Base-by-base conservation (phyloP, 2,113 vertebrate genomes). In the Eretmochelys imbricata region DNA sequence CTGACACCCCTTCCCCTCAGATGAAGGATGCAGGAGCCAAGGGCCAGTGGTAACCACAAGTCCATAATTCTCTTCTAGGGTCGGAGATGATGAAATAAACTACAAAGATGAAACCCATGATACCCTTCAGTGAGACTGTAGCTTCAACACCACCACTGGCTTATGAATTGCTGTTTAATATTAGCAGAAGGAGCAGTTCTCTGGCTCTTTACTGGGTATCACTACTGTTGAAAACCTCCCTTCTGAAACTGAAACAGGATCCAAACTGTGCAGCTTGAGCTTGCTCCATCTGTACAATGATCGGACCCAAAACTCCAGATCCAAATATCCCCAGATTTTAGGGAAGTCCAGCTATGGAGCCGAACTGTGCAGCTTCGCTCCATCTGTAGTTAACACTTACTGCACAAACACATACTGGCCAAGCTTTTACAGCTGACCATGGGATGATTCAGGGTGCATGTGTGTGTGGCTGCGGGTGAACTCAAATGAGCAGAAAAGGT, bases 1-100 rank as follows among this genome's bases (percentile, higher is more conserved):
- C 54, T 24, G 27, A 35, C 62, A 65, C 1, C 10, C 27, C 1
- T 35, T 8, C 8, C 35, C 1, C 8, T 7, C 17, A 20, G 19
- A n/a, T n/a, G 38, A 69, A 69, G 17, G 17, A 10, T 69, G 17
- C 10, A 9, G 8, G 8, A n/a, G 35, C 35, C 62, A 65, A 14
- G 14, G 59, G 29, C 12, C 59, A 65, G 31, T 65, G 62, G 62
- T 35, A n/a, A 69, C 31, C 62, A 20, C 62, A n/a, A n/a, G 35
- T n/a, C 62, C n/a, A n/a, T n/a, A n/a, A 69, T n/a, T 69, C 35
- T 69, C 65, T 69, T 69, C 17, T 38, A 20, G 35, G 17, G 35
- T 69, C 35, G 20, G 35, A n/a, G 38, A 42, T 42, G 35, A 38
- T 22, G 14, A 69, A 69, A 38, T n/a, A 69, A 69, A 69, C 8